Conservation (phyloP, 37 sponge, comb jelly and placozoan species). For the Halichondria panicea region DNA sequence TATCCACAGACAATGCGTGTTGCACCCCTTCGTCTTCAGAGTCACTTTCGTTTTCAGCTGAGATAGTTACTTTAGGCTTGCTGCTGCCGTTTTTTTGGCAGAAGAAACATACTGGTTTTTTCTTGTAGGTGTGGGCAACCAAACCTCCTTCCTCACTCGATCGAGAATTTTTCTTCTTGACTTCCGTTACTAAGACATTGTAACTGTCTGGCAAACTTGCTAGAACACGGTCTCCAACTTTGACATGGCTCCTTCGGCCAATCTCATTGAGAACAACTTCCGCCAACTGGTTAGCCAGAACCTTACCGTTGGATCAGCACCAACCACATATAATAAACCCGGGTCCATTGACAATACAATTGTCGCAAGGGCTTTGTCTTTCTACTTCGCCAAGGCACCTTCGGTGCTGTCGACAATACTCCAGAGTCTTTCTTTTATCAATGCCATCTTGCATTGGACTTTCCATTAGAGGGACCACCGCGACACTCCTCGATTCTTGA, state of each 20-base stretch:
- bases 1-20: slow-evolving; percentile 13
- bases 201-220: slow-evolving; percentile 55
- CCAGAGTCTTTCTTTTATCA: too few species aligned
- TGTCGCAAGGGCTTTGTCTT: slow-evolving; percentile 33
- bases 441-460: too few species aligned
- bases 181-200: slow-evolving; percentile 51
- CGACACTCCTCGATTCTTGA: too few species aligned
- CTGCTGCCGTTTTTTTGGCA: slow-evolving; percentile 15
- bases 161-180: slow-evolving; percentile 23
- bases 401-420: too few species aligned
- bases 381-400: too few species aligned
- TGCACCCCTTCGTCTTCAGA: slow-evolving; percentile 30
- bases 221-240: slow-evolving; percentile 54
- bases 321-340: slow-evolving; percentile 44
- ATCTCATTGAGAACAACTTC: slow-evolving; percentile 38
- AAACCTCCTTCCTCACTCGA: too few species aligned
- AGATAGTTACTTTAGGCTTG: slow-evolving; percentile 22
- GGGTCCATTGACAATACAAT: slow-evolving; percentile 44
- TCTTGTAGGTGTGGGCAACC: too few species aligned
- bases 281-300: slow-evolving; percentile 52
- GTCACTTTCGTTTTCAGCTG: slow-evolving; percentile 41
- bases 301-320: slow-evolving; percentile 46
- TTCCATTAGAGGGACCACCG: too few species aligned
- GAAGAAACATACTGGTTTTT: slow-evolving; percentile 26
- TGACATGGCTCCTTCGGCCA: slow-evolving; percentile 24